phyloP scores from a whole-genome alignment of 2,888 invertebrate genomes.

The Vanessa cardui region DNA sequence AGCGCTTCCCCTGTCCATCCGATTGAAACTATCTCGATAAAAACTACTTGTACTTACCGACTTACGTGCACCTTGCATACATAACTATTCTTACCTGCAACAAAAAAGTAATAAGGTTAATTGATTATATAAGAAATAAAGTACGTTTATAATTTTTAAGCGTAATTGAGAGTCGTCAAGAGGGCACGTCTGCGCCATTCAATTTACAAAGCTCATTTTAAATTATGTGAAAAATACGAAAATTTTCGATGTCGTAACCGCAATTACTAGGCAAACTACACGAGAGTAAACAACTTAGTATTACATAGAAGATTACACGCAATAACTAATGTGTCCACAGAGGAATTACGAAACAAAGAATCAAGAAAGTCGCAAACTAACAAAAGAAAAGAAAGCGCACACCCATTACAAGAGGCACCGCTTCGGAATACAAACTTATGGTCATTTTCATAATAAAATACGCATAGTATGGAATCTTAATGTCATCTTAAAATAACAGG shows the following conservation, averaged over 20 bases:
- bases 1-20: constrained; percentile 42
- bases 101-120: constrained; percentile 51
- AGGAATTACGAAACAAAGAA: constrained; percentile 74
- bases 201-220: constrained; percentile 28
- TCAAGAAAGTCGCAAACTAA: constrained; percentile 67
- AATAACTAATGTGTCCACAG: constrained; percentile 59
- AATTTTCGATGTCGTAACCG: constrained; percentile 64
- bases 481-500: constrained; percentile 45
- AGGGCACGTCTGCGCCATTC: constrained; percentile 30
- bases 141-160: constrained; percentile 17
- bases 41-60: constrained; percentile 50
- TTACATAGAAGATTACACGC: constrained; percentile 70
- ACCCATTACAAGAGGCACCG: constrained; percentile 58
- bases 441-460: constrained; percentile 26
- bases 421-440: constrained; percentile 43
- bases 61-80: constrained; percentile 47
- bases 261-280: constrained; percentile 64
- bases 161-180: constrained; percentile 30
- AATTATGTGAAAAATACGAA: constrained; percentile 57
- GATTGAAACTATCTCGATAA: constrained; percentile 47
- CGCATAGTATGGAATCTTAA: constrained; percentile 43
- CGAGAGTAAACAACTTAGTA: constrained; percentile 61
- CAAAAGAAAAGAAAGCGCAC: constrained; percentile 69
- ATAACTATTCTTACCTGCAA: constrained; percentile 70
- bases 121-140: constrained; percentile 31